Base-by-base conservation (phyloP, 2,888 invertebrate genomes). In the Agrochola litura region DNA sequence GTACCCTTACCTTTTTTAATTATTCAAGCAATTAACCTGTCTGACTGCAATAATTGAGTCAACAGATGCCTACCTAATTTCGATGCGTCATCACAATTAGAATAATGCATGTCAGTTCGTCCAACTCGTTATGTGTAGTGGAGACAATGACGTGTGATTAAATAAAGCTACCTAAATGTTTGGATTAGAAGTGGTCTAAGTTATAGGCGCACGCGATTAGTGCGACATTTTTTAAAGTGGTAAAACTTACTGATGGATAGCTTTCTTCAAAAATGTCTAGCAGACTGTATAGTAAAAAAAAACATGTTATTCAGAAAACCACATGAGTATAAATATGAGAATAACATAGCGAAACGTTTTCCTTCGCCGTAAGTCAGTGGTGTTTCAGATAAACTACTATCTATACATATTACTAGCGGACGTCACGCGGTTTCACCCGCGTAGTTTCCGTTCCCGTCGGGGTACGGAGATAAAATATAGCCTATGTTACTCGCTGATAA, bases 81-180 rank as follows among this genome's bases (percentile, higher is more conserved):
- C 8, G 30, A 30, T 37, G 76, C 19, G 60, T 70, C 73, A 64
- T 52, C 65, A 58, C 46, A 22, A 75, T 83, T 2, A 49, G 54
- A 80, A 71, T 76, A 76, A 84, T 73, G n/a, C 25, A 76, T 52
- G 58, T 69, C 79, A 67, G 12, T 6, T 19, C 65, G 71, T 72
- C 56, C 73, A 64, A 73, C 19, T 61, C 64, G 46, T 22, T 67
- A 73, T 14, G n/a, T 12, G 71, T 14, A 72, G 25, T n/a, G 64
- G n/a, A 77, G 70, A 81, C 82, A 81, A 76, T 69, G 52, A n/a
- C 22, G 16, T n/a, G 60, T 70, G 77, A 88, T 84, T 79, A 86
- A 88, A 89, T 88, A 86, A 81, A 86, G 30, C 78, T 66, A 30
- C 9, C 30, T 10, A 73, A 52, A 76, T 65, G 83, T 79, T 77